phyloP scores from a whole-genome alignment of 2,888 invertebrate genomes.

The Capitulum mitella region DNA sequence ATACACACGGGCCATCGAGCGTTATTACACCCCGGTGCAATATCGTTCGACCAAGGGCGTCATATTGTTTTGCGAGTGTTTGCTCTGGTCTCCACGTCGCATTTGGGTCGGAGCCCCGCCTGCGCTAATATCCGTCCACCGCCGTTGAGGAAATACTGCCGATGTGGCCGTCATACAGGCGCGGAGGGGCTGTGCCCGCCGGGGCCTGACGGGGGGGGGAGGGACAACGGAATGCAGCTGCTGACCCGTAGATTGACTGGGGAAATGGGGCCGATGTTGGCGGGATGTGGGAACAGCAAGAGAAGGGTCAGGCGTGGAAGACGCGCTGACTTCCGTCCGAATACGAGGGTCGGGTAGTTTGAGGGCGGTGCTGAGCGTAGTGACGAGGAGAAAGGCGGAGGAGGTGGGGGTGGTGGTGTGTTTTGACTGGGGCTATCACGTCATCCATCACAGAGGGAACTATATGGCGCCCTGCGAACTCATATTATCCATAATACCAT shows the following conservation, averaged over 20 bases:
- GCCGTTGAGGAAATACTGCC: not conserved
- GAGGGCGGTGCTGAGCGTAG: too few species aligned
- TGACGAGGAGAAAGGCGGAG: too few species aligned
- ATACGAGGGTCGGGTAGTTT: too few species aligned
- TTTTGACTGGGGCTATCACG: not conserved
- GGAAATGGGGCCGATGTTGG: too few species aligned
- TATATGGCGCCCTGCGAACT: not conserved
- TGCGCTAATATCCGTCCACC: not conserved
- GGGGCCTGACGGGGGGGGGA: too few species aligned
- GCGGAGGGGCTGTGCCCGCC: too few species aligned
- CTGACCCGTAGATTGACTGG: too few species aligned
- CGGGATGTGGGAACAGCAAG: too few species aligned
- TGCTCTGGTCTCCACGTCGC: not conserved
- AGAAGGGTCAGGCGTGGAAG: too few species aligned
- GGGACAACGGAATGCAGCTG: too few species aligned
- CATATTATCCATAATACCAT: slow-evolving; percentile 18
- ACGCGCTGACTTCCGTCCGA: too few species aligned
- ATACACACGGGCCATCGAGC: not conserved
- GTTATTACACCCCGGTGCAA: slow-evolving; percentile 2
- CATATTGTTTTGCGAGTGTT: slow-evolving; percentile 18
- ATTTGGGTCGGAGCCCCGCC: not conserved
- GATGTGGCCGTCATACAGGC: not conserved
- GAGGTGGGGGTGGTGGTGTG: not conserved
- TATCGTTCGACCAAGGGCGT: slow-evolving; percentile 12
- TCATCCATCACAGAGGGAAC: not conserved